These are phyloP conservation scores for Orchestia grillus DNA, from an alignment of 1,140 invertebrate genomes.

Conservation along the genomic window DNA sequence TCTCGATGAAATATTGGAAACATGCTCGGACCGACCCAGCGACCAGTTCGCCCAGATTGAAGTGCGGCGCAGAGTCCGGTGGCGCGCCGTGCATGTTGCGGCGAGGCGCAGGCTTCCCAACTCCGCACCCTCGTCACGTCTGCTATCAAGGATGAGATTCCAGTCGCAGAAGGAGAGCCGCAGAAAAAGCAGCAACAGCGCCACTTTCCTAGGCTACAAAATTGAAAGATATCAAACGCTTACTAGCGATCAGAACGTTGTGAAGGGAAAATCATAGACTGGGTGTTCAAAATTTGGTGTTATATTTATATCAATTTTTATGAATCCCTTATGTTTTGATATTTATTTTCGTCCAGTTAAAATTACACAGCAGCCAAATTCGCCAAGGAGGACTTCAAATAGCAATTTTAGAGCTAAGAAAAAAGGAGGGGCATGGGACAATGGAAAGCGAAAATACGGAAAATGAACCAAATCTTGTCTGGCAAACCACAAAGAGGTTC, in stretches of 20 bases:
- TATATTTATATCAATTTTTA: too few relatives aligned
- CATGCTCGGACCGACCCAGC: not conserved
- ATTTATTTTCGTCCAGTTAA: too few relatives aligned
- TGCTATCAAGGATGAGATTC: constrained; percentile 7
- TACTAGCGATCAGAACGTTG: not conserved
- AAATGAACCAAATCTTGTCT: too few relatives aligned
- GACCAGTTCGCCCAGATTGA: not conserved
- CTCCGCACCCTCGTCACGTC: not conserved
- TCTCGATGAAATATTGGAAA: not conserved
- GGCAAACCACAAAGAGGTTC: too few relatives aligned
- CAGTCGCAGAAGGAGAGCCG: not conserved
- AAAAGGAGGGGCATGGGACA: too few relatives aligned
- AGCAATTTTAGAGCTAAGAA: too few relatives aligned
- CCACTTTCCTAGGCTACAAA: not conserved
- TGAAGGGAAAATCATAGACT: not conserved
- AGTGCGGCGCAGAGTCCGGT: not conserved
- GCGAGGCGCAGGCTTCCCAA: not conserved
- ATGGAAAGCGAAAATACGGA: too few relatives aligned
- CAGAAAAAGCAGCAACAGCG: not conserved
- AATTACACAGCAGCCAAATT: too few relatives aligned
- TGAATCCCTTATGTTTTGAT: too few relatives aligned
- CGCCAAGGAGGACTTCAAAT: too few relatives aligned
- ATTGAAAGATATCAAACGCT: not conserved
- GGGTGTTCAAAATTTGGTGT: not conserved
- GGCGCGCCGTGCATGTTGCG: not conserved